Conservation (phyloP, 2,888 invertebrate genomes). For the Andricus quercusramuli region DNA sequence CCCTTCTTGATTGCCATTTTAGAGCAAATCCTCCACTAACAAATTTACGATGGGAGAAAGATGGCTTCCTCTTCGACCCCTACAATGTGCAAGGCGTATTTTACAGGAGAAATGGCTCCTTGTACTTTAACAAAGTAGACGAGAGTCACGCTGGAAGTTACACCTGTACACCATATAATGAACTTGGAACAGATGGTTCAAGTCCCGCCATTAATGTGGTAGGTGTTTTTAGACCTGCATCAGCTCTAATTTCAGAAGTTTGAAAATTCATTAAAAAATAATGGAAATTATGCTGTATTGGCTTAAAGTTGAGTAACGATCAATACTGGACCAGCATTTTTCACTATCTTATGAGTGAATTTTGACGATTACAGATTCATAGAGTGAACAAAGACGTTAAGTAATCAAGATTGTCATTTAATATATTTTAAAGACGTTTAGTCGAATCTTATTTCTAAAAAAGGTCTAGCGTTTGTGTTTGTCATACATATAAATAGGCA, state of each 20-base stretch:
- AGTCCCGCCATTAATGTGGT: constrained; percentile 90
- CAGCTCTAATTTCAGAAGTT: not conserved
- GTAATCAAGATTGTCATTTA: constrained; percentile 52
- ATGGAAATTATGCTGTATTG: too few species aligned
- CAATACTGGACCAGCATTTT: too few species aligned
- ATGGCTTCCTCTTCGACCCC: constrained; percentile 93
- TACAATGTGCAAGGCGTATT: constrained; percentile 93
- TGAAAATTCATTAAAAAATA: too few species aligned
- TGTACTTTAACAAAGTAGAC: constrained; percentile 91
- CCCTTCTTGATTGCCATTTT: constrained; percentile 93
- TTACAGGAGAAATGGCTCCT: constrained; percentile 90
- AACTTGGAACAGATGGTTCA: constrained; percentile 91
- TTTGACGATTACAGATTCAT: not conserved
- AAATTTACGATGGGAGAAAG: constrained; percentile 95
- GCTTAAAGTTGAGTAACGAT: too few species aligned
- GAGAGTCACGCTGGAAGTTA: constrained; percentile 93
- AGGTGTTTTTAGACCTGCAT: constrained; percentile 44
- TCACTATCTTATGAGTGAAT: too few species aligned
- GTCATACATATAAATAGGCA: not conserved
- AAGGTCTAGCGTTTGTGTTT: not conserved
- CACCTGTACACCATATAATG: constrained; percentile 95
- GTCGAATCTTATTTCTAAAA: not conserved
- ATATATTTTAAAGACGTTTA: constrained; percentile 47
- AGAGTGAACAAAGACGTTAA: constrained; percentile 34
- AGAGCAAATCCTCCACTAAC: constrained; percentile 94